Conservation (phyloP, 2,113 vertebrate genomes). For the Brienomyrus brachyistius region DNA sequence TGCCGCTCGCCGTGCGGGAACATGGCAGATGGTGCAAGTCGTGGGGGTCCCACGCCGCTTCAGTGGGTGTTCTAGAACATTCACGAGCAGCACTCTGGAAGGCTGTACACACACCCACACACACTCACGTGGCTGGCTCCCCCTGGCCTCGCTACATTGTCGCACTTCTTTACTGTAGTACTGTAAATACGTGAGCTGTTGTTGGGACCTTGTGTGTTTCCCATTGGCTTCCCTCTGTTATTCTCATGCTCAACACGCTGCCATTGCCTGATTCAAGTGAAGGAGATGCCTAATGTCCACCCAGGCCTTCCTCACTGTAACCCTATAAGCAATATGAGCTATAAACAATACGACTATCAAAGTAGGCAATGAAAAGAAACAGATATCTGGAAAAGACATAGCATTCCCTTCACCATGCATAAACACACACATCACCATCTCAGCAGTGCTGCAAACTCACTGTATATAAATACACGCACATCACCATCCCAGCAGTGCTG, state of each 20-base stretch:
- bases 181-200: not conserved
- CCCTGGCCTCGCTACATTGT: not conserved
- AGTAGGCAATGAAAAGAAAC: too few species aligned
- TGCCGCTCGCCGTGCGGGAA: conserved; percentile 42
- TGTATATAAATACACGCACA: not conserved
- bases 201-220: not conserved
- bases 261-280: not conserved
- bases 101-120: conserved; percentile 19
- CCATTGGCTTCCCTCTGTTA: not conserved
- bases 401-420: not conserved
- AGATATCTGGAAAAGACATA: not conserved
- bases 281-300: not conserved
- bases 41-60: conserved; percentile 50
- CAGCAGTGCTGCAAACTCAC: not conserved
- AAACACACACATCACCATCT: not conserved
- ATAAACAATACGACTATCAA: too few species aligned
- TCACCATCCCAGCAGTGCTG: not conserved
- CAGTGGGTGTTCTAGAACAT: conserved; percentile 47
- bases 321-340: not conserved
- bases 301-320: not conserved
- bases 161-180: not conserved
- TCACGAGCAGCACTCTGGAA: conserved; percentile 23
- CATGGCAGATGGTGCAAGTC: conserved; percentile 63
- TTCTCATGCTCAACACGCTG: not conserved
- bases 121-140: conserved; percentile 17